phyloP scores from a whole-genome alignment of 2,113 vertebrate species.

The Corynorhinus townsendii region DNA sequence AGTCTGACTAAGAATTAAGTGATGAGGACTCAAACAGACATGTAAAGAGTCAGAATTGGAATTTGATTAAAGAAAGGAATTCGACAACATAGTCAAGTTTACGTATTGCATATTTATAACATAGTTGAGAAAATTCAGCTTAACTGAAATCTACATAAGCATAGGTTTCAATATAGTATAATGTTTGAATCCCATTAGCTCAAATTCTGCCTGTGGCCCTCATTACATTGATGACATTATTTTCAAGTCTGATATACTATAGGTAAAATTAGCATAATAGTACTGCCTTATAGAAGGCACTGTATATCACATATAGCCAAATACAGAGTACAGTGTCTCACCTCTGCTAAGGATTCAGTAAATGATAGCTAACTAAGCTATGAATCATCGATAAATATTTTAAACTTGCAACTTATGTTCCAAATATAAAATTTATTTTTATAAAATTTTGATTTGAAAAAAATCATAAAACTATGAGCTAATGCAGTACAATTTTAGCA shows the following conservation, averaged over 20 bases:
- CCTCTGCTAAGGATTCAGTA: neutral
- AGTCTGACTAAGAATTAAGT: neutral
- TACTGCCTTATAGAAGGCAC: neutral
- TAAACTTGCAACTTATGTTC: neutral
- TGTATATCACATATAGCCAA: neutral
- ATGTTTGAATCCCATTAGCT: neutral
- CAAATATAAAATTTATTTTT: neutral
- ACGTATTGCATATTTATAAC: neutral
- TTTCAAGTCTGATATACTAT: neutral
- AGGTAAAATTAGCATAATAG: neutral
- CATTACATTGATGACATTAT: neutral
- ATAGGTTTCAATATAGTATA: neutral
- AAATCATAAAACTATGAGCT: neutral
- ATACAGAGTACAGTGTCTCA: neutral
- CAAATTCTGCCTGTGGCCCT: neutral
- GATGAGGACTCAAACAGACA: neutral
- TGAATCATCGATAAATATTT: neutral
- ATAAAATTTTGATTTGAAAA: neutral
- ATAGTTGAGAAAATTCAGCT: neutral
- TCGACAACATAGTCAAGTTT: neutral
- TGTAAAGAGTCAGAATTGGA: neutral
- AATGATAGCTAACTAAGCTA: neutral
- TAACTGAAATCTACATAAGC: neutral
- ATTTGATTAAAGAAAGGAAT: neutral
- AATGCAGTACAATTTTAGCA: neutral